A percentile compares a stretch with the other conserved stretches of the same genome.
These are phyloP conservation scores for Glomeris maerens DNA, from an alignment of 1,140 invertebrate genomes.

Conservation along the genomic window DNA sequence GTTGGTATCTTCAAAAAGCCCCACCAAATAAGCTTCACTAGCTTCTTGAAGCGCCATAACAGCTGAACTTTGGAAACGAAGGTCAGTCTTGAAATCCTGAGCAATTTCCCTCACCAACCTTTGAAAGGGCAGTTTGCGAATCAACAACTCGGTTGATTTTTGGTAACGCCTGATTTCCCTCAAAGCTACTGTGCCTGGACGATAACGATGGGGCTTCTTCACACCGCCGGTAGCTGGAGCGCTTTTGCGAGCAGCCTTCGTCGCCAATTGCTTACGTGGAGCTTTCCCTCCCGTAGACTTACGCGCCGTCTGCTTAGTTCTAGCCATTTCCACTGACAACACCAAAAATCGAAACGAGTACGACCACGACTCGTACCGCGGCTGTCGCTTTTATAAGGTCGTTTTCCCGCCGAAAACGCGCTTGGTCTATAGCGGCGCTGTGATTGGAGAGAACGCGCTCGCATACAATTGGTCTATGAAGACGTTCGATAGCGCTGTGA, in stretches of 20 bases:
- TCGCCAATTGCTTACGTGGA: conserved; percentile 71
- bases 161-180: conserved; percentile 75
- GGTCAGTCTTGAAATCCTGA: conserved; percentile 53
- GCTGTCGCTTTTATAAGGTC: too few relatives aligned
- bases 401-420: too few relatives aligned
- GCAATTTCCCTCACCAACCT: conserved; percentile 72
- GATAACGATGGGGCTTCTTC: conserved; percentile 49
- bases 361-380: too few relatives aligned
- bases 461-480: too few relatives aligned
- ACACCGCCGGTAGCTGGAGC: conserved; percentile 72
- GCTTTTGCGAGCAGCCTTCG: conserved; percentile 48
- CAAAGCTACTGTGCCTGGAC: conserved; percentile 60
- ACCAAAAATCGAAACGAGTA: too few relatives aligned
- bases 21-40: conserved; percentile 73
- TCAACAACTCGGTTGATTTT: conserved; percentile 66
- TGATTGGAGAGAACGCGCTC: too few relatives aligned
- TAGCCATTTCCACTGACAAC: too few relatives aligned
- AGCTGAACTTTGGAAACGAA: conserved; percentile 37
- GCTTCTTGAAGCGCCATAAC: conserved; percentile 49
- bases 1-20: conserved; percentile 65
- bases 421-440: too few relatives aligned
- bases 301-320: conserved; percentile 59
- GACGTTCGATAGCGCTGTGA: too few relatives aligned
- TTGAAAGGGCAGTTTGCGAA: conserved; percentile 71
- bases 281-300: conserved; percentile 51